Evolutionary conservation across 2,797 vertebrate species (phyloP).

Genomic region (Thripadectes ignobilis): DNA sequence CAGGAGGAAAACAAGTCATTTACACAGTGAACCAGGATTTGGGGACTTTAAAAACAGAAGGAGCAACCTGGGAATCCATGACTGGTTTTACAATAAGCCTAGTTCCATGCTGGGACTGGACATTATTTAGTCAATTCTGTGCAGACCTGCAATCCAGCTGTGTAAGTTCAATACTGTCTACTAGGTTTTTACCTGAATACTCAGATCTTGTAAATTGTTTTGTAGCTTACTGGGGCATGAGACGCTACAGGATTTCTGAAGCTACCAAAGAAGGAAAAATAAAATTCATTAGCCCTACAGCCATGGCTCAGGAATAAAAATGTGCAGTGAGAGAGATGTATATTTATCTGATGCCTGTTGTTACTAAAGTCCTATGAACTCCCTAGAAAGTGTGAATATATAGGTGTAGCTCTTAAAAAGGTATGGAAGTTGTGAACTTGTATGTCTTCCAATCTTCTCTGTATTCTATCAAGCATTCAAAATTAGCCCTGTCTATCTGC

Average conservation of each 20-base stretch:
- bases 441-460: background rate
- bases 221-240: background rate
- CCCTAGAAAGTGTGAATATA: background rate
- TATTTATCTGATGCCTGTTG: background rate
- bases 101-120: background rate
- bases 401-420: background rate
- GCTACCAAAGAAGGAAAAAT: background rate
- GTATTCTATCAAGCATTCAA: background rate
- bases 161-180: constrained; percentile 18
- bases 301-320: background rate
- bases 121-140: background rate
- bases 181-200: constrained; percentile 33
- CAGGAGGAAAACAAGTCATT: background rate
- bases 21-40: background rate
- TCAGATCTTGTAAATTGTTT: constrained; percentile 14
- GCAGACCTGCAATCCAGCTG: constrained; percentile 10
- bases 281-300: background rate
- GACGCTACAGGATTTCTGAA: constrained; percentile 1
- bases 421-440: background rate
- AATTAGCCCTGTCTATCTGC: background rate
- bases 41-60: background rate
- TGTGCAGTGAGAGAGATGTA: background rate
- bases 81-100: background rate
- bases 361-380: background rate
- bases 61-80: background rate